phyloP scores from a whole-genome alignment of 2,113 vertebrate species.

The Prionailurus bengalensis region DNA sequence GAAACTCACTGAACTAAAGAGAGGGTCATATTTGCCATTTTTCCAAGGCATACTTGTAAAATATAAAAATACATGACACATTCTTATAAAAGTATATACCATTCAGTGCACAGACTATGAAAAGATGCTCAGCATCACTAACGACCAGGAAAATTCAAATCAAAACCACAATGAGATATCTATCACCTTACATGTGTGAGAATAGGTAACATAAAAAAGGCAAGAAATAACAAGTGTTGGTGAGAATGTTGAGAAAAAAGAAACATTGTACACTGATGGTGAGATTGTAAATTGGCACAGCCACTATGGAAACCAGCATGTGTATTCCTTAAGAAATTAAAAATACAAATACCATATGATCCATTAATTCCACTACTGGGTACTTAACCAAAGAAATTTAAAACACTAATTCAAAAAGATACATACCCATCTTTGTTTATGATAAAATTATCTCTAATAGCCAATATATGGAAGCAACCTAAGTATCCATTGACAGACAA shows the following conservation, averaged over 20 bases:
- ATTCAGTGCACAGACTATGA: neutral
- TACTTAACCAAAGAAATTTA: neutral
- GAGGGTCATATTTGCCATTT: neutral
- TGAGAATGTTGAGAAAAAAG: neutral
- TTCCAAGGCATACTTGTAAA: neutral
- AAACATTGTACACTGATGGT: neutral
- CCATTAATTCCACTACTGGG: neutral
- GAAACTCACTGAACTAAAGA: neutral
- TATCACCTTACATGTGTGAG: neutral
- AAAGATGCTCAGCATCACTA: neutral
- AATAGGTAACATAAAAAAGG: neutral
- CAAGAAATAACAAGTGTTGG: neutral
- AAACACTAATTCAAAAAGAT: neutral
- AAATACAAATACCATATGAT: neutral
- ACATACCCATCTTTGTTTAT: neutral
- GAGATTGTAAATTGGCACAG: neutral
- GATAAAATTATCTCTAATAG: neutral
- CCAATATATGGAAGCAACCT: neutral
- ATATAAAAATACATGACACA: neutral
- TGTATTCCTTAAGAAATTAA: neutral
- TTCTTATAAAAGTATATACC: neutral
- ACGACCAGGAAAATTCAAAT: neutral
- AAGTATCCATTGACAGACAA: neutral
- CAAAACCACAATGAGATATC: neutral
- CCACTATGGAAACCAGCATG: neutral